Base-by-base conservation (phyloP, 2,888 invertebrate species). In the Coleophora flavipennella region DNA sequence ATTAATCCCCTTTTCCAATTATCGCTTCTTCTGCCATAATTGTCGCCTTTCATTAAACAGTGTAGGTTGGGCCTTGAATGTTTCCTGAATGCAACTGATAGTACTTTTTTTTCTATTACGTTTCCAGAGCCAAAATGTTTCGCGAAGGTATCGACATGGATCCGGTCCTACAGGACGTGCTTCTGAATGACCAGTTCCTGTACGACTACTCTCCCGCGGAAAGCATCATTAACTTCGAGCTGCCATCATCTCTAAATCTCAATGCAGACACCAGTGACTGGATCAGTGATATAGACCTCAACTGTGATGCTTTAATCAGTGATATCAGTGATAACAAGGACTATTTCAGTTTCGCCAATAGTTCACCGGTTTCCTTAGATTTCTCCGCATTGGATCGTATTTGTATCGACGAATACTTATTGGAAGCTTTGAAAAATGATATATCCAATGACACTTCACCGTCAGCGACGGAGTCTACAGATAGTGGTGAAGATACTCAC, bases 161-260 rank as follows among this genome's bases (percentile, higher is more conserved):
- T 39, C 54, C 64, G 38, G 55, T 68, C 42, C 55, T 73, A 20
- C 75, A 78, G 45, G 80, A 80, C 39, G 71, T 64, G 25, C 64
- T 80, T 13, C 61, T 79, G 36, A 71, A 62, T 44, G 81, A 83
- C 44, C 71, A 77, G 46, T 72, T 72, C 2, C 62, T 79, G 14
- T 81, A 79, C 50, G 78, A 81, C 49, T 74, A 71, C 49, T 81
- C 83, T 4, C 81, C 83, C 42, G 76, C 70, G 8, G 84, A 83
- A 48, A 83, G 77, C 40, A 75, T 84, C 47, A 73, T 80, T 48
- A 81, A 81, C 61, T 81, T 83, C 50, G 79, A 83, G 50, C 57
- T 83, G 31, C 83, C 83, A 13, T 43, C 57, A 1, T 57, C 65
- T 35, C 20, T 20, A 4, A 20, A 20, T 20, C 46, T 74, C 44